Percentiles rank a stretch among this genome's conserved stretches.
These are phyloP conservation scores for Ormyrus pomaceus DNA, from an alignment of 2,888 invertebrate genomes.

Conservation along the genomic window DNA sequence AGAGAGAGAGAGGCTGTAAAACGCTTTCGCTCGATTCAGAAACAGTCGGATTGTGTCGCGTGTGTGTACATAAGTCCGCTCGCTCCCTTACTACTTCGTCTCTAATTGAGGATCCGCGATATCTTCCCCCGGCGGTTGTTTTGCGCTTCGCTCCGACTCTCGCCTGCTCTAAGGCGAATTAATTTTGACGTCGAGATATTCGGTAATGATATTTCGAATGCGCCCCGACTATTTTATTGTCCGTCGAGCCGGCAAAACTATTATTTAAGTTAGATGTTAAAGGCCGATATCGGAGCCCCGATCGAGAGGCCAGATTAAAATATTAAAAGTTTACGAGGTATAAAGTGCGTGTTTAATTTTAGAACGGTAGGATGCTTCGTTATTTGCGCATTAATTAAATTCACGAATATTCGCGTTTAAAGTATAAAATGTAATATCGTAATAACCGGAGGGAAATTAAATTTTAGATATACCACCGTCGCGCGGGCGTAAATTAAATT, in stretches of 20 bases:
- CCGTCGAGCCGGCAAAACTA: too few species aligned
- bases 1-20: constrained; percentile 40
- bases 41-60: constrained; percentile 25
- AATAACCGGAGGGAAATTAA: neutral
- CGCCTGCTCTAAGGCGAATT: constrained; percentile 5
- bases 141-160: neutral
- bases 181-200: constrained; percentile 26
- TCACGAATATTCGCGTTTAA: neutral
- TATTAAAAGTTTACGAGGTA: constrained; percentile 24
- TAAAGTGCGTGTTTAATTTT: constrained; percentile 12
- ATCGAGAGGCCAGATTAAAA: constrained; percentile 15
- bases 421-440: constrained; percentile 4
- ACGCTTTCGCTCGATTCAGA: constrained; percentile 7
- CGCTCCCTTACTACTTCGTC: neutral
- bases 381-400: constrained; percentile 20
- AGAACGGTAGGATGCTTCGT: neutral
- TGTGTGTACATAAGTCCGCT: neutral
- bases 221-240: neutral
- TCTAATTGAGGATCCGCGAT: constrained; percentile 42
- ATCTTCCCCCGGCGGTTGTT: neutral
- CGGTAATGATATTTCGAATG: neutral
- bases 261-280: too few species aligned
- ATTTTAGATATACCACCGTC: neutral
- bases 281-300: neutral
- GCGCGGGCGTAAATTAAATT: neutral